phyloP scores from a whole-genome alignment of 2,888 invertebrate species.

The Baccha elongata region DNA sequence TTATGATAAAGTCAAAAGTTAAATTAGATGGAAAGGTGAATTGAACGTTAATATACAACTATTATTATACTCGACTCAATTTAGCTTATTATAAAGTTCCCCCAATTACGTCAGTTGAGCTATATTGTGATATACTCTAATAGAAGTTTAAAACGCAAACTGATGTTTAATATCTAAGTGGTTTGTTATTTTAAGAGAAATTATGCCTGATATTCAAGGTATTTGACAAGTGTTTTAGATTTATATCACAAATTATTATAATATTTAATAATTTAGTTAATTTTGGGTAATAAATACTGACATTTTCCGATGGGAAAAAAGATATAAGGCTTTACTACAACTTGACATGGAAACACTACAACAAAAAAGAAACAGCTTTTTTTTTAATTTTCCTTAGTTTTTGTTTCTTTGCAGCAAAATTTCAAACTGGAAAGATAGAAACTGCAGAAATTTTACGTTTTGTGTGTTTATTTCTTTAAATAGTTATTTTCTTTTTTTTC shows the following conservation, averaged over 20 bases:
- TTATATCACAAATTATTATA: not conserved
- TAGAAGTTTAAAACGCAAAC: conserved; percentile 39
- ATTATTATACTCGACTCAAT: not conserved
- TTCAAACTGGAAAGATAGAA: too few relatives aligned
- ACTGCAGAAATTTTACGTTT: too few relatives aligned
- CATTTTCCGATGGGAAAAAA: too few relatives aligned
- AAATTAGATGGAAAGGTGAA: not conserved
- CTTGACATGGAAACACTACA: too few relatives aligned
- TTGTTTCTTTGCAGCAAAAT: too few relatives aligned
- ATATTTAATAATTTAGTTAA: too few relatives aligned
- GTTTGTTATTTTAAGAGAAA: not conserved
- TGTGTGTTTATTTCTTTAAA: too few relatives aligned
- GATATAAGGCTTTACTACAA: too few relatives aligned
- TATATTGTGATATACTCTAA: conserved; percentile 34
- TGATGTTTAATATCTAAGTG: not conserved
- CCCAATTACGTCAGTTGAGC: conserved; percentile 34
- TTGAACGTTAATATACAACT: not conserved
- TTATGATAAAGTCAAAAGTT: conserved; percentile 38
- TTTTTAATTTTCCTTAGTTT: too few relatives aligned
- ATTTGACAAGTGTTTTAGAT: conserved; percentile 24
- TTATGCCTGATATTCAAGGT: conserved; percentile 6
- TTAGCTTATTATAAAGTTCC: not conserved
- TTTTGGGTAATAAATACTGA: too few relatives aligned
- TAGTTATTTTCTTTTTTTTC: too few relatives aligned
- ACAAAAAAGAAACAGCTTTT: too few relatives aligned